These are phyloP conservation scores for Leuciscus idus DNA, from an alignment of 2,113 vertebrate species.

Conservation along the genomic window DNA sequence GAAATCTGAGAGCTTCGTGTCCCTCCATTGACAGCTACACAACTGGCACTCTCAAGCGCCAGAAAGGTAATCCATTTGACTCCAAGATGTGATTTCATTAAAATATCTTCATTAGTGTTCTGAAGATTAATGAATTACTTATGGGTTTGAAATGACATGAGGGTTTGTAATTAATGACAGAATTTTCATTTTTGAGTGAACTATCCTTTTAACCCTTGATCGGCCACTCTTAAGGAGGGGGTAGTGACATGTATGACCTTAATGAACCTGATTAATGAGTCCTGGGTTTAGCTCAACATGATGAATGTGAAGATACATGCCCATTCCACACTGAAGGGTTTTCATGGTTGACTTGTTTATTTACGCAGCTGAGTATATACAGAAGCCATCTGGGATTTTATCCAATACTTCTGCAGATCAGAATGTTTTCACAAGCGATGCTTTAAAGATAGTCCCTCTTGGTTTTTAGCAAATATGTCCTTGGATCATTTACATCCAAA, in stretches of 20 bases:
- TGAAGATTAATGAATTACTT: too few relatives aligned
- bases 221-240: slow-evolving; percentile 28
- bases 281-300: slow-evolving; percentile 23
- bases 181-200: too few relatives aligned
- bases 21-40: too few relatives aligned
- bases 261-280: slow-evolving; percentile 53
- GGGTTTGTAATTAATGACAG: too few relatives aligned
- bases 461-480: background rate
- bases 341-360: slow-evolving; percentile 13
- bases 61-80: too few relatives aligned
- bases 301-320: slow-evolving; percentile 16
- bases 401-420: slow-evolving; percentile 1
- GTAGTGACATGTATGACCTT: slow-evolving; percentile 54
- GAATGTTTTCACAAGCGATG: background rate
- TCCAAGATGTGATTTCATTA: too few relatives aligned
- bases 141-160: too few relatives aligned
- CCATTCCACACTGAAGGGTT: slow-evolving; percentile 4
- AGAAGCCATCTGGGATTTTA: slow-evolving; percentile 38
- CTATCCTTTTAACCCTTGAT: background rate
- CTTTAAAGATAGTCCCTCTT: slow-evolving; percentile 3
- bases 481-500: background rate
- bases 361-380: slow-evolving; percentile 21
- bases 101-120: too few relatives aligned
- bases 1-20: too few relatives aligned
- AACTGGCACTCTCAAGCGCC: too few relatives aligned